Evolutionary conservation across 2,113 vertebrate genomes (phyloP), one percentile per base, ranked within the genome.

Genomic region (Physeter macrocephalus): DNA sequence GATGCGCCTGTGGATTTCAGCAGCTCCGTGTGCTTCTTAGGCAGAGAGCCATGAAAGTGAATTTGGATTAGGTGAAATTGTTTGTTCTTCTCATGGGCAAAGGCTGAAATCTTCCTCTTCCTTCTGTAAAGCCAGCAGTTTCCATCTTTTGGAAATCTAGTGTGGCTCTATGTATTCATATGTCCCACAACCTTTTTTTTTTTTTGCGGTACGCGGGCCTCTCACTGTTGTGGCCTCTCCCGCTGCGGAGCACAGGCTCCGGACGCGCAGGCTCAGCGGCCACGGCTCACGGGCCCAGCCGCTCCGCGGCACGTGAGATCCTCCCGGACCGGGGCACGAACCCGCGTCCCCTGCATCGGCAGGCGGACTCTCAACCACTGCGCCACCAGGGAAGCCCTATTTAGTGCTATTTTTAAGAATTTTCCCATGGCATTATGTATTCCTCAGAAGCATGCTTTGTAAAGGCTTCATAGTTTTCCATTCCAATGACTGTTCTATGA

Each of bases 31-130:
- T 59, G 88, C 97, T 62, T 54, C 95, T 88, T 52, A 80, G 81
- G 95, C 90, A 88, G 77, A 91, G 93, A 95, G 72, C 96, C 91
- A n/a, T 96, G 95, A 95, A 96, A 80, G 77, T 5, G 25, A 95
- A 93, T 95, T 96, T 88, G 88, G 95, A 95, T 94, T 54, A 94
- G 90, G 81, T 2, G 0, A 71, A 90, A 82, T 72, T 82, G 75
- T 91, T 95, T 95, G 83, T 89, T 94, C 86, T 92, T 66, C 54
- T 88, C 66, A 1, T 21, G 52, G 67, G 88, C 94, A 74, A 34
- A 77, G 82, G 62, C 94, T 23, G 66, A 71, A 81, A 75, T 93
- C 90, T 86, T 69, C 41, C 59, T 90, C 54, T n/a, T 23, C 75
- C 78, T 87, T 71, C 71, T 71, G 11, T 29, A 57, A 74, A 74